Percentiles rank a stretch among this genome's conserved stretches.
phyloP scores from a whole-genome alignment of 2,113 vertebrate genomes.

The Apeltes quadracus region DNA sequence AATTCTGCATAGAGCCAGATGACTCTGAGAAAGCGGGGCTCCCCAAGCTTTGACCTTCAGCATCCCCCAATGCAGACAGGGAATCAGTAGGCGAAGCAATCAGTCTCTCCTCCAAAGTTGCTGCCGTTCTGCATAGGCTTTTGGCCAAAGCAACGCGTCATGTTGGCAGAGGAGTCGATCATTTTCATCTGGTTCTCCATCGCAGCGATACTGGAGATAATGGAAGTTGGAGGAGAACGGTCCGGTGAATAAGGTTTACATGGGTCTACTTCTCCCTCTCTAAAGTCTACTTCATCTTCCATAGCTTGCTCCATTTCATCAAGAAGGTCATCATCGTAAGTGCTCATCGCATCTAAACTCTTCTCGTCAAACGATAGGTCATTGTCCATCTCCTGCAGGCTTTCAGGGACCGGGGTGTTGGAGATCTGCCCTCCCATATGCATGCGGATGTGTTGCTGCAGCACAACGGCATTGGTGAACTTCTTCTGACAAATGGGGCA shows the following conservation, averaged over 20 bases:
- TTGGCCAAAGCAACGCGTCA: constrained; percentile 84
- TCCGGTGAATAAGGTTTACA: constrained; percentile 86
- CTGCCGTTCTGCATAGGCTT: constrained; percentile 85
- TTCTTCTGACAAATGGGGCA: constrained; percentile 99
- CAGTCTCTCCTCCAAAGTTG: constrained; percentile 88
- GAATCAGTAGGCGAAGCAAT: constrained; percentile 92
- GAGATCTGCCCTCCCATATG: constrained; percentile 99
- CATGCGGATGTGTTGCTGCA: constrained; percentile 99
- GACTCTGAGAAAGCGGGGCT: constrained; percentile 95
- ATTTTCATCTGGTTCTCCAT: constrained; percentile 99
- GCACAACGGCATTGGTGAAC: constrained; percentile 97
- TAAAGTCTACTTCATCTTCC: constrained; percentile 89
- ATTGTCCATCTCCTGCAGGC: constrained; percentile 92
- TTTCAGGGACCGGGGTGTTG: constrained; percentile 92
- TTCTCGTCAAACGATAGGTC: constrained; percentile 92
- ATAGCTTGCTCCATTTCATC: constrained; percentile 93
- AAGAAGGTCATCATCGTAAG: constrained; percentile 89
- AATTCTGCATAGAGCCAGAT: constrained; percentile 90
- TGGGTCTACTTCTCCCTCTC: constrained; percentile 83
- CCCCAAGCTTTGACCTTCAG: constrained; percentile 92
- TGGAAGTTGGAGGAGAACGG: constrained; percentile 89
- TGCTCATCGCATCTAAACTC: constrained; percentile 88
- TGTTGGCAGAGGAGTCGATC: constrained; percentile 92
- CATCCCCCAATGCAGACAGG: constrained; percentile 86
- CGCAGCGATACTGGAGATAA: constrained; percentile 96